Evolutionary conservation across 2,888 invertebrate species (phyloP).

Genomic region (Yponomeuta plumbellus): DNA sequence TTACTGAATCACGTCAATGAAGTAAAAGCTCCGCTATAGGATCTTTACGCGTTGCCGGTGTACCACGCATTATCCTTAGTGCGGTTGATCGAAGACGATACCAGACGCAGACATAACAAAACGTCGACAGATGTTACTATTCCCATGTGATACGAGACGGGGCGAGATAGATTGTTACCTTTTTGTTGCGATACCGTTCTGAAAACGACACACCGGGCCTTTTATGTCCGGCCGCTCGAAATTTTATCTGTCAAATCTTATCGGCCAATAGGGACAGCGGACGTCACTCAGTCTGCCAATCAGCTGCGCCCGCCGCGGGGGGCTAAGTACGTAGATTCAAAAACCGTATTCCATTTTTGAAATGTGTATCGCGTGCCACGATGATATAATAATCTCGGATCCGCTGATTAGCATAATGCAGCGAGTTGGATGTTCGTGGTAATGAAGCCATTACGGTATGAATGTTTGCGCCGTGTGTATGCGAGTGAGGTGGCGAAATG

Average conservation of each 20-base stretch:
- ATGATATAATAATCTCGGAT: slow-evolving; percentile 45
- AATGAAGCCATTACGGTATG: slow-evolving; percentile 52
- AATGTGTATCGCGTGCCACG: slow-evolving; percentile 61
- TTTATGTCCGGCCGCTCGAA: slow-evolving; percentile 61
- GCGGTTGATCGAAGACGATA: neutral
- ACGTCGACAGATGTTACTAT: slow-evolving; percentile 71
- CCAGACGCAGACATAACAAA: slow-evolving; percentile 40
- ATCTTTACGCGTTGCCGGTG: no score
- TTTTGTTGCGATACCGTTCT: slow-evolving; percentile 61
- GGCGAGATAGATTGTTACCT: slow-evolving; percentile 39
- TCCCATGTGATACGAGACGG: slow-evolving; percentile 57
- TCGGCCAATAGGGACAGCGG: slow-evolving; percentile 72
- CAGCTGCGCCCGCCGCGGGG: slow-evolving; percentile 63
- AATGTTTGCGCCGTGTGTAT: neutral
- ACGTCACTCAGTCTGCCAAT: slow-evolving; percentile 75
- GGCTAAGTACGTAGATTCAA: slow-evolving; percentile 41
- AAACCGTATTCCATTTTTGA: slow-evolving; percentile 32
- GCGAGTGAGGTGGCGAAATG: slow-evolving; percentile 49
- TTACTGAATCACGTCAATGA: no score
- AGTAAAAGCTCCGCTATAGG: no score
- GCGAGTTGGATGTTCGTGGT: slow-evolving; percentile 30
- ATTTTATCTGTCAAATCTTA: slow-evolving; percentile 71
- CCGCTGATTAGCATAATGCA: slow-evolving; percentile 50
- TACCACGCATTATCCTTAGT: no score
- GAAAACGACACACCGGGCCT: slow-evolving; percentile 60